phyloP scores from a whole-genome alignment of 2,113 vertebrate genomes.

The Redunca redunca region DNA sequence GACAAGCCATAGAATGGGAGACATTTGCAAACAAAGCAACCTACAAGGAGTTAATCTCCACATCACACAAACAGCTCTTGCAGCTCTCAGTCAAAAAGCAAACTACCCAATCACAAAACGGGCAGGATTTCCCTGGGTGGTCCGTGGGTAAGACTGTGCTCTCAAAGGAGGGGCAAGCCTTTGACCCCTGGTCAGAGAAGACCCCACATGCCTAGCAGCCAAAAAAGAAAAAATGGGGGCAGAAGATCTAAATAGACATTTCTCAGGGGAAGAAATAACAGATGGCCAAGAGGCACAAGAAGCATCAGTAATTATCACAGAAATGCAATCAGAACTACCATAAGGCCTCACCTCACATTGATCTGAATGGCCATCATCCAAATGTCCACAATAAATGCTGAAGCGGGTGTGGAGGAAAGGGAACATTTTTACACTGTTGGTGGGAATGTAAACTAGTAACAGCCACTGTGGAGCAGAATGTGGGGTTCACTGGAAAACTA shows the following conservation, averaged over 20 bases:
- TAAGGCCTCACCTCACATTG: neutral
- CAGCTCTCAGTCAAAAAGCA: neutral
- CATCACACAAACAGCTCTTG: neutral
- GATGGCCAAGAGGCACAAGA: neutral
- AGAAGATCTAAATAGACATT: neutral
- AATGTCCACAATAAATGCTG: neutral
- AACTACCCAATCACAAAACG: neutral
- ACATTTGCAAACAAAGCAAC: neutral
- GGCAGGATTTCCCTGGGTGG: neutral
- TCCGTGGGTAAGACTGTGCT: neutral
- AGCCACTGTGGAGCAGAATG: neutral
- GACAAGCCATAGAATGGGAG: neutral
- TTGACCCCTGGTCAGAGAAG: neutral
- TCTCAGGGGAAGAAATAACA: neutral
- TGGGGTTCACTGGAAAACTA: neutral
- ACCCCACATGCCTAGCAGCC: neutral
- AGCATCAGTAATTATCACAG: neutral
- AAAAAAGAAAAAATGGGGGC: neutral
- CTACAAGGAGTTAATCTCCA: neutral
- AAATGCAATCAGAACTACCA: neutral
- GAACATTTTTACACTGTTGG: neutral
- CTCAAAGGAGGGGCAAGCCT: neutral
- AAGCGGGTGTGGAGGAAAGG: neutral
- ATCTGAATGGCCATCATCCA: neutral
- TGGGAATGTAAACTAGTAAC: neutral